A percentile compares a stretch with the other conserved stretches of the same genome.
These are phyloP conservation scores for Guaruba guarouba DNA, from an alignment of 2,113 vertebrate genomes.

Conservation along the genomic window DNA sequence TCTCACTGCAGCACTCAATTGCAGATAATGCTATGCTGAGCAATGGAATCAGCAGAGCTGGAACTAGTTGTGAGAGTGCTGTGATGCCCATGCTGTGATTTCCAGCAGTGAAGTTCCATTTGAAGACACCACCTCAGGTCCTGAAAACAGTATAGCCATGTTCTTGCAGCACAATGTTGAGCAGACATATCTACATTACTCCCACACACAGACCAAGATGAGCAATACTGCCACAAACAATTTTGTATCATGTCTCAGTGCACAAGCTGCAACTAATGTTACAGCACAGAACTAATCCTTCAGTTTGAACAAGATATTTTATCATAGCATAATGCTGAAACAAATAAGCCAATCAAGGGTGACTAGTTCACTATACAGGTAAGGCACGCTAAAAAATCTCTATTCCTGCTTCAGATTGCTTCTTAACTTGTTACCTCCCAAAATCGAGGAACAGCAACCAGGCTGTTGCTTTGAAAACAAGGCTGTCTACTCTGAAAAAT, in stretches of 20 bases:
- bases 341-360: background rate
- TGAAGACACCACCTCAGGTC: background rate
- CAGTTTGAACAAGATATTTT: background rate
- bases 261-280: background rate
- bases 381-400: background rate
- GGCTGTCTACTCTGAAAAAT: background rate
- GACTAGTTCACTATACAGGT: background rate
- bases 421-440: background rate
- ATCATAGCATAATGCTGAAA: background rate
- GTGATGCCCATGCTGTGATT: background rate
- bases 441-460: background rate
- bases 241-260: background rate
- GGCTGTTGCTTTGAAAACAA: background rate
- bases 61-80: background rate
- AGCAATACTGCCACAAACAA: background rate
- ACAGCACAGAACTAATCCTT: background rate
- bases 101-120: background rate
- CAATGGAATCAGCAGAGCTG: background rate
- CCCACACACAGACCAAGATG: fast-evolving
- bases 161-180: background rate
- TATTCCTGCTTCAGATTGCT: background rate
- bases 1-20: background rate
- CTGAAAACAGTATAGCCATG: background rate
- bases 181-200: background rate
- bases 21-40: background rate